Evolutionary conservation across 2,888 invertebrate genomes (phyloP).

Genomic region (Netelia virgata): DNA sequence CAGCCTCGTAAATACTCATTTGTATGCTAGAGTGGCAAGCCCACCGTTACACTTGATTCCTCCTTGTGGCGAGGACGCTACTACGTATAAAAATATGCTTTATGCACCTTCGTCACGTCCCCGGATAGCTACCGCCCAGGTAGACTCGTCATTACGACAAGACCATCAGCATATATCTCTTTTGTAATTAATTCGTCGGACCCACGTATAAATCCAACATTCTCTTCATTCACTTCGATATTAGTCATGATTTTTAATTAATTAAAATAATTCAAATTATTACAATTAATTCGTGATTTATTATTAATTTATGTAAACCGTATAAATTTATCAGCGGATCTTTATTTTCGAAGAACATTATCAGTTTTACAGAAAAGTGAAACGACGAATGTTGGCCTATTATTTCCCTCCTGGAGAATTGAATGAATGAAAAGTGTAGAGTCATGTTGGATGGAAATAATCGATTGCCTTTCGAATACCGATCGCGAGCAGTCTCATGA

Average conservation of each 20-base stretch:
- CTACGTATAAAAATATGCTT: slow-evolving; percentile 49
- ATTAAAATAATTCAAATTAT: neutral
- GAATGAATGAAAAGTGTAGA: neutral
- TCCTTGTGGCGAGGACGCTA: slow-evolving; percentile 34
- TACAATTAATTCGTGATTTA: slow-evolving; percentile 3
- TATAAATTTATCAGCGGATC: neutral
- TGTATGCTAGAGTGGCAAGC: slow-evolving; percentile 72
- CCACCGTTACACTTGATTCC: slow-evolving; percentile 71
- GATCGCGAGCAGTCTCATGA: slow-evolving; percentile 19
- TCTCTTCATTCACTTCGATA: neutral
- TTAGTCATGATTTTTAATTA: neutral
- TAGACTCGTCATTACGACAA: slow-evolving; percentile 75
- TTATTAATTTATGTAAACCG: too few species aligned
- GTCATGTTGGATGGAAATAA: slow-evolving; percentile 21
- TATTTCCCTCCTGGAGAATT: neutral
- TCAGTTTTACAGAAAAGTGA: neutral
- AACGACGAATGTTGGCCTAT: neutral
- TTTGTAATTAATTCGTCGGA: slow-evolving; percentile 66
- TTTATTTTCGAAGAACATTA: too few species aligned
- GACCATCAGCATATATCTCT: slow-evolving; percentile 49
- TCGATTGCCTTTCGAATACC: slow-evolving; percentile 1
- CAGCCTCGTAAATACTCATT: slow-evolving; percentile 82
- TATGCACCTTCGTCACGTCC: slow-evolving; percentile 60
- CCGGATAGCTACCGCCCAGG: slow-evolving; percentile 74
- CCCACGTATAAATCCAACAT: neutral